Base-by-base conservation (phyloP, 2,888 invertebrate genomes). In the Arrhopalites spinosus region DNA sequence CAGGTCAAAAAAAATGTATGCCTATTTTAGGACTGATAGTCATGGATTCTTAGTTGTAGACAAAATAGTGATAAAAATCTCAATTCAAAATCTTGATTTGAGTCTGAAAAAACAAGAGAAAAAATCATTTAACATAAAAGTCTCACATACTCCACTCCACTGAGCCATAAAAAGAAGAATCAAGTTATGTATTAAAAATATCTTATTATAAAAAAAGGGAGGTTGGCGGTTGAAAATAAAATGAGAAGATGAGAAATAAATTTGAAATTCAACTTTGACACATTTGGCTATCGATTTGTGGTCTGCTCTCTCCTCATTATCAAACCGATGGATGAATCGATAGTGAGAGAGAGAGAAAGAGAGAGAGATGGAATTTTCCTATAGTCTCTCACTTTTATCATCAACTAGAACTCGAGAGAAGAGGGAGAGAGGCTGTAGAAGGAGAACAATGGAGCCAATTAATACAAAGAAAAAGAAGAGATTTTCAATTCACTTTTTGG, bases 401-500 rank as follows among this genome's bases (percentile, higher is more conserved):
- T 20, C 53, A 53, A 11, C 1, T n/a, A 17, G 23, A 45, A 45
- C 66, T 20, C 29, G 29, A 64, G 64, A 64, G 8, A 13, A 36
- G 3, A 30, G 67, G 11, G 47, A 64, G 50, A 50, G 47, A 73
- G 64, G 29, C 56, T n/a, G 36, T 56, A 50, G 67, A 66, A 61
- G 23, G 50, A 68, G 76, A 76, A 76, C 76, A 76, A 76, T 76
- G 53, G 76, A 69, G 76, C 76, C 76, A 76, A 76, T 76, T 76
- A 76, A 76, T 76, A 71, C 30, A 66, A 66, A 75, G 73, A 50
- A 72, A 76, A 68, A 61, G 5, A 56, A 50, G 53, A 59, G 30
- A n/a, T 20, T 50, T 27, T 23, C 17, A 59, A 27, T 56, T 68
- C 47, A 43, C 27, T 68, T 68, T 68, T 43, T 67, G 67, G 47